These are phyloP conservation scores for Lapara coniferarum DNA, from an alignment of 2,888 invertebrate genomes.

Conservation along the genomic window DNA sequence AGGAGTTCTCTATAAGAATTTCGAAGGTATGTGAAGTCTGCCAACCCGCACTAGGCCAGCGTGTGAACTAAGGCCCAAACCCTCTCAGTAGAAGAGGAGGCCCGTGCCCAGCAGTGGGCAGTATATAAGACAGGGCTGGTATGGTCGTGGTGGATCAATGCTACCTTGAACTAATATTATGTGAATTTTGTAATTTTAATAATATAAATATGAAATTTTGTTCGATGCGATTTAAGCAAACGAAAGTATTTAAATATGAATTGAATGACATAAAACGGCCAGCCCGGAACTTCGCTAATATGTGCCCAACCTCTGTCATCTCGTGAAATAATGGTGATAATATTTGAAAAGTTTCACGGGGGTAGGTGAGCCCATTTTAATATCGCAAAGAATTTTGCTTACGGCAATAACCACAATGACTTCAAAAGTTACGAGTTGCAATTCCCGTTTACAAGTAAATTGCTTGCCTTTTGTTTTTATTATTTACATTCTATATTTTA, in stretches of 20 bases:
- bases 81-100: too few species aligned
- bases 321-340: slow-evolving; percentile 81
- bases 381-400: slow-evolving; percentile 75
- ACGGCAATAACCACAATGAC: slow-evolving; percentile 63
- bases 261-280: slow-evolving; percentile 66
- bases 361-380: slow-evolving; percentile 62
- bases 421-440: slow-evolving; percentile 60
- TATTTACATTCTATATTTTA: slow-evolving; percentile 32
- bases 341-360: slow-evolving; percentile 80
- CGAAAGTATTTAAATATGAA: slow-evolving; percentile 63
- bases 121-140: too few species aligned
- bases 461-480: slow-evolving; percentile 32
- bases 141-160: too few species aligned
- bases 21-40: too few species aligned
- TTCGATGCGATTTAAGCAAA: not conserved
- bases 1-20: too few species aligned
- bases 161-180: too few species aligned
- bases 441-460: slow-evolving; percentile 45
- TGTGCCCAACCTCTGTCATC: slow-evolving; percentile 83
- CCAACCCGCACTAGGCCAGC: too few species aligned
- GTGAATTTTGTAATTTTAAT: too few species aligned
- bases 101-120: too few species aligned
- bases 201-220: not conserved
- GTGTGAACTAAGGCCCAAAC: too few species aligned
- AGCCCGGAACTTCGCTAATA: slow-evolving; percentile 78